phyloP scores from a whole-genome alignment of 1,140 invertebrate species.

The Trissolcus basalis region DNA sequence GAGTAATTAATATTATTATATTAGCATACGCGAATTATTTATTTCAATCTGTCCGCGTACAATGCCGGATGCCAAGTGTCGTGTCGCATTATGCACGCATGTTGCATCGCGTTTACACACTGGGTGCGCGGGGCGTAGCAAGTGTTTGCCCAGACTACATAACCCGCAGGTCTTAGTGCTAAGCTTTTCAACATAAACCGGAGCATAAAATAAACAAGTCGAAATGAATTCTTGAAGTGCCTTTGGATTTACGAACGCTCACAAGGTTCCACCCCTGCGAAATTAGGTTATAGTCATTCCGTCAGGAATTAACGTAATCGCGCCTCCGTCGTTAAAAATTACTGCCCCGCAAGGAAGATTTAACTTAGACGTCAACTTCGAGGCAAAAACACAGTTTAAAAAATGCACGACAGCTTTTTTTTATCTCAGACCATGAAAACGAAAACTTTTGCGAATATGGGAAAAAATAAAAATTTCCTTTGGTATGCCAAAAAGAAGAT shows the following conservation, averaged over 20 bases:
- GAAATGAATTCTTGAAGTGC: conserved; percentile 54
- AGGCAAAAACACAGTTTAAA: too few species aligned
- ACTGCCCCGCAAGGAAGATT: background rate
- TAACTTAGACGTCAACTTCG: too few species aligned
- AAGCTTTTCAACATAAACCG: conserved; percentile 57
- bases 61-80: conserved; percentile 56
- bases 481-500: too few species aligned
- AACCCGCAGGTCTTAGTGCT: conserved; percentile 54
- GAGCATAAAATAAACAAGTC: conserved; percentile 54
- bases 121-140: conserved; percentile 24
- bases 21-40: conserved; percentile 51
- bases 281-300: conserved; percentile 20
- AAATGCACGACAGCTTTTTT: too few species aligned
- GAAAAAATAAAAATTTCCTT: too few species aligned
- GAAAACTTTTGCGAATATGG: too few species aligned
- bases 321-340: conserved; percentile 29
- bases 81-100: conserved; percentile 57
- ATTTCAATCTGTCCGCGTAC: conserved; percentile 48
- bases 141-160: conserved; percentile 57
- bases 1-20: conserved; percentile 46
- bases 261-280: conserved; percentile 13
- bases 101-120: conserved; percentile 46
- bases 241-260: conserved; percentile 34
- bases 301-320: conserved; percentile 42
- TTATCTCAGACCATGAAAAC: too few species aligned